Evolutionary conservation across 2,113 vertebrate genomes (phyloP).

Genomic region (Atrichornis clamosus): DNA sequence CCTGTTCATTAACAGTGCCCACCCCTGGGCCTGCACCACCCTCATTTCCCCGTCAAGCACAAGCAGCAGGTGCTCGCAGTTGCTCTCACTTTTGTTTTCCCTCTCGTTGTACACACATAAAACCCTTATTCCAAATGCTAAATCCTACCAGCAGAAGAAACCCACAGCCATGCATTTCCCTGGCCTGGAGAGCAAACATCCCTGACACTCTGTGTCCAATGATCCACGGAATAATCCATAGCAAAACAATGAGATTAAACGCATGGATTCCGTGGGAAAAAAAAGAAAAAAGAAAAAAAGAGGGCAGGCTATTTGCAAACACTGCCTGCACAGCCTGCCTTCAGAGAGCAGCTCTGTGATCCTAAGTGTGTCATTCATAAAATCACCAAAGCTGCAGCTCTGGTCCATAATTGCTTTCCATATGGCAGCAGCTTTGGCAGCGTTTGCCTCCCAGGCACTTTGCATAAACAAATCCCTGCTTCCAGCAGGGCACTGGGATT

Average conservation of each 20-base stretch:
- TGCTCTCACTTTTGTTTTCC: not conserved
- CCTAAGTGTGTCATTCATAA: slow-evolving; percentile 15
- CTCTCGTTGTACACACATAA: not conserved
- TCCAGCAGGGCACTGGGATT: not conserved
- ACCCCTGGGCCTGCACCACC: not conserved
- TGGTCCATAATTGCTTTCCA: not conserved
- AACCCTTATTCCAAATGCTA: slow-evolving; percentile 8
- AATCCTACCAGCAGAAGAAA: not conserved
- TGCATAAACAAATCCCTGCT: slow-evolving; percentile 1
- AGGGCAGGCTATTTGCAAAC: not conserved
- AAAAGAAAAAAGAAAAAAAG: not conserved
- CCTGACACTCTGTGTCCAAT: not conserved
- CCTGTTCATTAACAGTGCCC: not conserved
- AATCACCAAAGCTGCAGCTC: slow-evolving; percentile 35
- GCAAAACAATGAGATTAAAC: slow-evolving; percentile 26
- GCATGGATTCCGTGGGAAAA: not conserved
- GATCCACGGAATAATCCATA: slow-evolving; percentile 6
- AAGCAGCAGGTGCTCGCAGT: not conserved
- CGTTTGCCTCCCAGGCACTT: not conserved
- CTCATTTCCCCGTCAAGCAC: not conserved
- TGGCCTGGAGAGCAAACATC: slow-evolving; percentile 26
- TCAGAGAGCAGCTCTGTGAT: slow-evolving; percentile 24
- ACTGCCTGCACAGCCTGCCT: not conserved
- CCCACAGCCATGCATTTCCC: not conserved
- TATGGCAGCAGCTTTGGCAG: slow-evolving; percentile 42